Base-by-base conservation (phyloP, 2,797 vertebrate genomes). In the Syndactyla subalaris region DNA sequence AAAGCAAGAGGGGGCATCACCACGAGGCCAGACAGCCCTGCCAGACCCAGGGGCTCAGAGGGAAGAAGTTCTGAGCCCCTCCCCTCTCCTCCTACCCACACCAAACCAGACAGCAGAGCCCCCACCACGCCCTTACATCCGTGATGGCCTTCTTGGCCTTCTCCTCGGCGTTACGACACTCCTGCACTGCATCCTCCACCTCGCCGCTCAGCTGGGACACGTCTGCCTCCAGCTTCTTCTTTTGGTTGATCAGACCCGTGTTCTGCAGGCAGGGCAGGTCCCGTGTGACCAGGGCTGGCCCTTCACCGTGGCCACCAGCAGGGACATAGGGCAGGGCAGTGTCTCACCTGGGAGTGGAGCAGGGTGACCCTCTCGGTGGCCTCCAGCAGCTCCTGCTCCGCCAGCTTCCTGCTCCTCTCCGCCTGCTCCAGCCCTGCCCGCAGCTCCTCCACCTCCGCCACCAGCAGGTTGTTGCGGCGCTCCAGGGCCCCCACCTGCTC, bases 61-160 rank as follows among this genome's bases (percentile, higher is more conserved):
- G 0, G 14, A 16, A 32, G 39, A 10, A 51, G 30, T 15, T 38
- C 9, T 7, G 14, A 76, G 32, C 62, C 12, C 24, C 43, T 58
- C 30, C n/a, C 26, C 19, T 63, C 36, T 66, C 29, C 43, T 45
- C 43, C 20, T 27, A 13, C 16, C 27, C 14, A 3, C 13, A 66
- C 48, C 8, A 1, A 85, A 8, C 9, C n/a, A 4, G 0, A 0
- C 21, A 59, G 39, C 46, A 12, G 32, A 46, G 3, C 30, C 20
- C 52, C 72, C 54, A 10, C 12, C 5, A 0, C 0, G 3, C 72
- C 51, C 98, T 98, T 97, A 99, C 99, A 34, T 99, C 99, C 0
- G 98, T 99, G 95, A 99, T 99, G 48, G 99, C 99, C 95, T 99
- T 99, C 96, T 99, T 99, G 15, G 99, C 99, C 97, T 99, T 99